A percentile compares a stretch with the other conserved stretches of the same genome.
These are phyloP conservation scores for Puma concolor DNA, from an alignment of 2,113 vertebrate genomes.

Conservation along the genomic window DNA sequence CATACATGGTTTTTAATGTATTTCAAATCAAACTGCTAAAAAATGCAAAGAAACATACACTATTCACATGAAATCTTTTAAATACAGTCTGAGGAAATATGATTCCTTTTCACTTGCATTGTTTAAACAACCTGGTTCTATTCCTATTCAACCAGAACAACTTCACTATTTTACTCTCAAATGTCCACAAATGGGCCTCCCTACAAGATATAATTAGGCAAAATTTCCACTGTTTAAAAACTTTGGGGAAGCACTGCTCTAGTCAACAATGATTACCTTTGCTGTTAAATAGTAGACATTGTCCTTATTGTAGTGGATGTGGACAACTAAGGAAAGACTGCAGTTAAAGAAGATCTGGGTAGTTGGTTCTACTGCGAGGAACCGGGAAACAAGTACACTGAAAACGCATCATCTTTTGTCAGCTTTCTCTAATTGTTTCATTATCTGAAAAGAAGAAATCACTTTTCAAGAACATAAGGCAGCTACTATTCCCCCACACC, in stretches of 20 bases:
- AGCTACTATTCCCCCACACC: not conserved
- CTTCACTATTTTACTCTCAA: not conserved
- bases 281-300: not conserved
- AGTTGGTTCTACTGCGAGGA: not conserved
- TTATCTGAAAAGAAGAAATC: not conserved
- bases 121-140: not conserved
- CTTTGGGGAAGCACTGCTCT: not conserved
- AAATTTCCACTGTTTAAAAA: constrained; percentile 12
- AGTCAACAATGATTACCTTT: not conserved
- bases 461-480: not conserved
- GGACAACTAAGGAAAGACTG: not conserved
- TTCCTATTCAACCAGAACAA: constrained; percentile 21
- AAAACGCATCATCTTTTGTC: not conserved
- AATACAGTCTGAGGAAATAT: not conserved
- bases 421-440: not conserved
- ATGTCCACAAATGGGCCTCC: not conserved
- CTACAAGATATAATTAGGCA: not conserved
- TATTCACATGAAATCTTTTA: not conserved
- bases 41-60: not conserved
- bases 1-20: not conserved
- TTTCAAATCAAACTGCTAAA: constrained; percentile 19
- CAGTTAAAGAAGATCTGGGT: not conserved
- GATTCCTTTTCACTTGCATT: not conserved
- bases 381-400: not conserved
- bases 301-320: not conserved